These are phyloP conservation scores for Gortyna flavago DNA, from an alignment of 2,888 invertebrate genomes.

Conservation along the genomic window DNA sequence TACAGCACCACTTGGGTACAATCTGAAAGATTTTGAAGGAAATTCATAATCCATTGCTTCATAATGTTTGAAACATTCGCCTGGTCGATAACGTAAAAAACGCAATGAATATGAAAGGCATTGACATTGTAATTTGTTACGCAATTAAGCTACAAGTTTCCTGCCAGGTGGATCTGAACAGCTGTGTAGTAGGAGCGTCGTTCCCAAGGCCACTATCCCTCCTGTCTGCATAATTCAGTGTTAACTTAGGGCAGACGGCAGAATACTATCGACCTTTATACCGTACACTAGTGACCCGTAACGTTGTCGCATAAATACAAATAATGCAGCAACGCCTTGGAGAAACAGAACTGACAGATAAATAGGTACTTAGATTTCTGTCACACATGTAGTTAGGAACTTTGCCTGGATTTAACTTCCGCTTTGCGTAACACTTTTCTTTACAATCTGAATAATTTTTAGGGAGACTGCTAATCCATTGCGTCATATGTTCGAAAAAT, in stretches of 20 bases:
- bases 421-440: not conserved
- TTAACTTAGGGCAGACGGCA: conserved; percentile 31
- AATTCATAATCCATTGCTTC: not conserved
- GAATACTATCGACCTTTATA: conserved; percentile 28
- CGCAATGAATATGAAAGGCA: not conserved
- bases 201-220: conserved; percentile 20
- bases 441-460: too few relatives aligned
- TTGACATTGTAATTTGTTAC: not conserved
- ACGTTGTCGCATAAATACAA: conserved; percentile 18
- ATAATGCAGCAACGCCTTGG: not conserved
- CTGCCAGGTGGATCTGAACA: not conserved
- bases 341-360: not conserved
- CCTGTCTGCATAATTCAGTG: conserved; percentile 46
- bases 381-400: not conserved
- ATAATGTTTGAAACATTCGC: not conserved
- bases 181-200: not conserved
- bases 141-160: not conserved
- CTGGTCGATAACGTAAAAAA: not conserved
- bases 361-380: not conserved
- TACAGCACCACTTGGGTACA: not conserved
- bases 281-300: conserved; percentile 12
- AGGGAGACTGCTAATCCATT: too few relatives aligned
- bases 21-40: not conserved
- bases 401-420: not conserved
- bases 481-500: too few relatives aligned